These are phyloP conservation scores for Drosophila cardini DNA, from an alignment of 1,140 invertebrate species.

Conservation along the genomic window DNA sequence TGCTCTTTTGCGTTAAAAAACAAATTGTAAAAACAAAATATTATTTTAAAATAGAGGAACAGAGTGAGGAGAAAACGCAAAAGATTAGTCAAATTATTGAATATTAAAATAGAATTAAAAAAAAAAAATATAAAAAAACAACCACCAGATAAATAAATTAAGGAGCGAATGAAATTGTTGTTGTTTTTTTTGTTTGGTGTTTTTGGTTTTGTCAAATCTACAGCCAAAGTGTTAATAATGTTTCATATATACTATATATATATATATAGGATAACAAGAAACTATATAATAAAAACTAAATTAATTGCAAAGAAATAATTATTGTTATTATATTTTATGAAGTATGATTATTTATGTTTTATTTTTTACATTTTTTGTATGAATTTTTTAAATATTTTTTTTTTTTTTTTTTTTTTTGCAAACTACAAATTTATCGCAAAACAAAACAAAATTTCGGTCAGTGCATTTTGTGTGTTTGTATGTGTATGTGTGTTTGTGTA, in stretches of 20 bases:
- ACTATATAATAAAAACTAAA: slow-evolving; percentile 59
- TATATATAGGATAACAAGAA: slow-evolving; percentile 50
- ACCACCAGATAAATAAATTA: slow-evolving; percentile 71
- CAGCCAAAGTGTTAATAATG: slow-evolving; percentile 81
- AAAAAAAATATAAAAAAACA: slow-evolving; percentile 73
- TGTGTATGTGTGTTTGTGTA: too few species aligned
- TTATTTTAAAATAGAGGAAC: slow-evolving; percentile 51
- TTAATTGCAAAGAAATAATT: slow-evolving; percentile 64
- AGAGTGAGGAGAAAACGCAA: slow-evolving; percentile 65
- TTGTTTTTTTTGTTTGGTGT: slow-evolving; percentile 51
- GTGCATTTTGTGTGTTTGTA: slow-evolving; percentile 28
- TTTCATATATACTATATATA: too few species aligned
- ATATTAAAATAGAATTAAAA: not conserved
- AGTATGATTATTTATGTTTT: slow-evolving; percentile 51
- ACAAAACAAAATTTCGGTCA: slow-evolving; percentile 76
- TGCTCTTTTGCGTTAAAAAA: slow-evolving; percentile 38
- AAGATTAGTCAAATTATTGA: slow-evolving; percentile 68
- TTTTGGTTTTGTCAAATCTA: slow-evolving; percentile 77
- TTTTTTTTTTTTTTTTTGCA: slow-evolving; percentile 57
- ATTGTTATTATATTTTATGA: slow-evolving; percentile 49
- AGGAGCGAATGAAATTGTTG: slow-evolving; percentile 61
- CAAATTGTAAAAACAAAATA: slow-evolving; percentile 40
- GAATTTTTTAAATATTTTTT: slow-evolving; percentile 40
- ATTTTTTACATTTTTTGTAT: slow-evolving; percentile 33
- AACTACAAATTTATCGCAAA: slow-evolving; percentile 73